phyloP scores from a whole-genome alignment of 2,113 vertebrate genomes.

The Procavia capensis region DNA sequence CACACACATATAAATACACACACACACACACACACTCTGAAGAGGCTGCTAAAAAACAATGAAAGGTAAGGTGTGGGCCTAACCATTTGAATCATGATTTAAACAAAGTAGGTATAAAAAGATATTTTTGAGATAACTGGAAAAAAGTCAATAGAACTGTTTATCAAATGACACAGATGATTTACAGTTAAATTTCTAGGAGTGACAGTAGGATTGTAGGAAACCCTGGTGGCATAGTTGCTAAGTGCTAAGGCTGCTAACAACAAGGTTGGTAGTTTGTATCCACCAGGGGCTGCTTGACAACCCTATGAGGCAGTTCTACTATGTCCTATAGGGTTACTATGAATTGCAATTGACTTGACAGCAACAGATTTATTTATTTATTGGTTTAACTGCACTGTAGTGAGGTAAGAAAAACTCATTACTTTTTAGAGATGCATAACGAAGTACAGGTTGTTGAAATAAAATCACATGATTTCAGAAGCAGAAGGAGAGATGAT shows the following conservation, averaged over 20 bases:
- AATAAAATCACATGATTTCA: background rate
- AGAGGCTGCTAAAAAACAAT: no score
- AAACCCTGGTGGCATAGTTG: no score
- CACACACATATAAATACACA: background rate
- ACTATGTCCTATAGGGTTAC: no score
- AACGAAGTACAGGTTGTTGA: background rate
- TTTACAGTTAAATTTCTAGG: background rate
- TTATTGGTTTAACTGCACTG: no score
- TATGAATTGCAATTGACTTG: no score
- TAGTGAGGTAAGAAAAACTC: background rate
- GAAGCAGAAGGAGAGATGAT: background rate
- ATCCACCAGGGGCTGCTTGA: no score
- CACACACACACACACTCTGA: background rate
- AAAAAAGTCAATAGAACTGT: background rate
- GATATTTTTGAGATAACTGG: background rate
- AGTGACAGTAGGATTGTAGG: background rate
- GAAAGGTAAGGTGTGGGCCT: background rate
- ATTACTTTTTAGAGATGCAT: background rate
- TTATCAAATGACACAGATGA: background rate
- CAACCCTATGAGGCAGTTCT: no score
- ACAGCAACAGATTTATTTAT: no score
- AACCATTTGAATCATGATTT: background rate
- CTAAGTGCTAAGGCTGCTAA: no score
- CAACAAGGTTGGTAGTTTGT: no score
- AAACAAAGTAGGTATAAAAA: background rate